Evolutionary conservation across 2,888 invertebrate species (phyloP).

Genomic region (Trachelus iudaicus): DNA sequence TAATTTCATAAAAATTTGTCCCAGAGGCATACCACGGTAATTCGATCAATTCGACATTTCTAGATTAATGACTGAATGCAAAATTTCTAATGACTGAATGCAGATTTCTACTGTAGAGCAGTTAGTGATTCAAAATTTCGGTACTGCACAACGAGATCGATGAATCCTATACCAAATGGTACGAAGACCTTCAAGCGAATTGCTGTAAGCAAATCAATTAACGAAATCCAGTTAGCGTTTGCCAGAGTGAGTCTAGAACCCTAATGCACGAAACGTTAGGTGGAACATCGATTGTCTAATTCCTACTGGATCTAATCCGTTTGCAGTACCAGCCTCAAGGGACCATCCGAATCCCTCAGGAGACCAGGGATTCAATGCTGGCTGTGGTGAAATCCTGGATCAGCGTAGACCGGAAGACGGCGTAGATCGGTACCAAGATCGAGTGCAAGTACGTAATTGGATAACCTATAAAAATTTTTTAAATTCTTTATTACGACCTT

Average conservation of each 20-base stretch:
- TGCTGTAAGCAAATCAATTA: slow-evolving; percentile 37
- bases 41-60: neutral
- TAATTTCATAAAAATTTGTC: neutral
- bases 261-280: slow-evolving; percentile 15
- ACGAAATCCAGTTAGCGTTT: slow-evolving; percentile 47
- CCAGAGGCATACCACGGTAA: too few relatives aligned
- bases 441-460: neutral
- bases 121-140: neutral
- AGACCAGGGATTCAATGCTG: neutral
- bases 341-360: slow-evolving; percentile 1
- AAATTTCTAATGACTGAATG: neutral
- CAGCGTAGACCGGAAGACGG: neutral
- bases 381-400: neutral
- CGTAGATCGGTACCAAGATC: neutral
- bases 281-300: slow-evolving; percentile 31
- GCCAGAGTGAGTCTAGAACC: slow-evolving; percentile 17
- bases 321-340: slow-evolving; percentile 18
- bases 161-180: neutral
- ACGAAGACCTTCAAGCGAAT: neutral
- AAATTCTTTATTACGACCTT: neutral
- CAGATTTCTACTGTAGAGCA: too few relatives aligned
- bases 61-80: neutral
- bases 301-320: slow-evolving; percentile 36
- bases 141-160: neutral
- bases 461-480: neutral